phyloP scores from a whole-genome alignment of 2,797 vertebrate genomes.

The Chaenodraco wilsoni region DNA sequence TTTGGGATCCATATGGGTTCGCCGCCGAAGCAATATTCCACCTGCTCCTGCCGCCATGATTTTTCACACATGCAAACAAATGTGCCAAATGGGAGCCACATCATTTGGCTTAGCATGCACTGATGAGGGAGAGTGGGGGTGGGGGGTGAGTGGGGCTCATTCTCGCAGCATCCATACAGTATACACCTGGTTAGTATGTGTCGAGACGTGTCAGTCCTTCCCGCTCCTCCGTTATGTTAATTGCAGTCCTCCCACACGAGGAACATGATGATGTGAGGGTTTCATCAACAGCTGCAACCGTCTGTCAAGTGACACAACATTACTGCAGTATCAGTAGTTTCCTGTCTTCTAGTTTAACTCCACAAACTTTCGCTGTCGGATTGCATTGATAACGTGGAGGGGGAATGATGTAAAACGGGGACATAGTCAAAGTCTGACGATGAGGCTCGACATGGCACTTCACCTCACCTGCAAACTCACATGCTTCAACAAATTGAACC shows the following conservation, averaged over 20 bases:
- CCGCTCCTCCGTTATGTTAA: conserved; percentile 65
- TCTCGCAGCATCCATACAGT: conserved; percentile 36
- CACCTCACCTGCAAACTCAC: conserved; percentile 52
- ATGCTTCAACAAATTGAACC: conserved; percentile 64
- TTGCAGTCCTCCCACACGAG: too few species aligned
- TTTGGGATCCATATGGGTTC: conserved; percentile 72
- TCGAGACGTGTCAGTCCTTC: conserved; percentile 43
- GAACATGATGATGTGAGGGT: conserved; percentile 71
- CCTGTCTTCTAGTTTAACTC: conserved; percentile 54
- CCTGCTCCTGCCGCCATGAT: conserved; percentile 75
- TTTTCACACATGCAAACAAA: conserved; percentile 74
- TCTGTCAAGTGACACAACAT: conserved; percentile 53
- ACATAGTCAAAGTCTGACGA: conserved; percentile 48
- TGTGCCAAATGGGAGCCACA: conserved; percentile 66
- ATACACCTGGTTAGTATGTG: conserved; percentile 72
- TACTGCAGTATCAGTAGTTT: conserved; percentile 59
- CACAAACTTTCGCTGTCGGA: conserved; percentile 49
- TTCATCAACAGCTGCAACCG: conserved; percentile 77
- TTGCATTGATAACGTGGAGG: conserved; percentile 43
- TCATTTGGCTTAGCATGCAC: conserved; percentile 58
- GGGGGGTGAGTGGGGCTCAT: not conserved
- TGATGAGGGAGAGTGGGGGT: conserved; percentile 28
- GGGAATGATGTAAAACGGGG: conserved; percentile 70
- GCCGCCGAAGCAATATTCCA: conserved; percentile 72
- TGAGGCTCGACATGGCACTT: conserved; percentile 24